A percentile compares a stretch with the other conserved stretches of the same genome.
Conservation (phyloP, 2,797 vertebrate species). For the Gambelia wislizenii region DNA sequence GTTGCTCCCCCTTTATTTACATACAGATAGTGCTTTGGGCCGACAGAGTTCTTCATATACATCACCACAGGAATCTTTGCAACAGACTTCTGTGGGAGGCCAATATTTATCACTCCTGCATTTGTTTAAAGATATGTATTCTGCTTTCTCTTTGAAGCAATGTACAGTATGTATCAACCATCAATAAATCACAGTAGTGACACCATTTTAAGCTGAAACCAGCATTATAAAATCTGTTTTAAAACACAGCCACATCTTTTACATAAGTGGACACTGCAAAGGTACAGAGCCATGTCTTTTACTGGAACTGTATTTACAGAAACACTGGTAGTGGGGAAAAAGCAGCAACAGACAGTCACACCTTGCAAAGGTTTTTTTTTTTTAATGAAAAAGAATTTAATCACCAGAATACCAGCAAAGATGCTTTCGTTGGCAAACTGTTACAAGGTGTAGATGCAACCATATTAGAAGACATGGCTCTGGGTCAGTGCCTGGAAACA, state of each 20-base stretch:
- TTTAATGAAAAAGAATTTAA: no score
- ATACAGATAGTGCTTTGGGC: background rate
- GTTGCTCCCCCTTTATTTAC: background rate
- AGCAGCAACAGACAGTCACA: background rate
- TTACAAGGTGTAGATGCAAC: background rate
- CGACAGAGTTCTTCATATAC: background rate
- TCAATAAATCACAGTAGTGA: background rate
- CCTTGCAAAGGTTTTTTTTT: background rate
- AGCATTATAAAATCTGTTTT: background rate
- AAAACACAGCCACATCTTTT: background rate
- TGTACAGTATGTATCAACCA: background rate
- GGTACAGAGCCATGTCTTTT: no score
- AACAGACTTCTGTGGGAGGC: background rate
- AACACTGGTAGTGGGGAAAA: background rate
- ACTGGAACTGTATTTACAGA: no score
- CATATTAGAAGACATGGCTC: background rate
- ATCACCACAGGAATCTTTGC: background rate
- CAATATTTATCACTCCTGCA: background rate
- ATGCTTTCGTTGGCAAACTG: background rate
- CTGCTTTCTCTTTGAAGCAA: background rate
- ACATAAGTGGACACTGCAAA: no score
- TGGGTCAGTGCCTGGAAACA: background rate
- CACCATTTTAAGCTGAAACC: background rate
- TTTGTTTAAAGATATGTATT: background rate
- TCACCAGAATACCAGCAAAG: background rate